These are phyloP conservation scores for Elaphurus davidianus DNA, from an alignment of 2,113 vertebrate genomes.

Conservation along the genomic window DNA sequence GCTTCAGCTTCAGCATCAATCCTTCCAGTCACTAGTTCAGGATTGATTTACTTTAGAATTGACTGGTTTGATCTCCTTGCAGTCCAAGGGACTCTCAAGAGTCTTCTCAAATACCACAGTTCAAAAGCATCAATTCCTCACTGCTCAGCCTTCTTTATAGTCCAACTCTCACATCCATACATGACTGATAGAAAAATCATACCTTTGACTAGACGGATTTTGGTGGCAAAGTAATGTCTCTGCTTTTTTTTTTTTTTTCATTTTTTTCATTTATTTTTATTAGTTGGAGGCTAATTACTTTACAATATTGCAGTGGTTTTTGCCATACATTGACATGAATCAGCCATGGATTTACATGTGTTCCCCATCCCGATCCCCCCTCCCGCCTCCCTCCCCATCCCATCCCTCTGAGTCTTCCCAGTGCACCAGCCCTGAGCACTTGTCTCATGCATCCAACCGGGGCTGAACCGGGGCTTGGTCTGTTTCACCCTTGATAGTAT, in stretches of 20 bases:
- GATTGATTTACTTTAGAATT: background rate
- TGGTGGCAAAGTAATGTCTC: background rate
- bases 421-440: too few relatives aligned
- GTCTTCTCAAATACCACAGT: background rate
- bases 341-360: too few relatives aligned
- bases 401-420: too few relatives aligned
- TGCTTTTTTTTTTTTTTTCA: background rate
- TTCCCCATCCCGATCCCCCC: too few relatives aligned
- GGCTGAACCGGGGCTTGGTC: too few relatives aligned
- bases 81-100: background rate
- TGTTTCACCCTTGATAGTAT: too few relatives aligned
- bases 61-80: background rate
- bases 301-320: too few relatives aligned
- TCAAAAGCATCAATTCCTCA: background rate
- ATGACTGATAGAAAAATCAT: background rate
- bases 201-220: background rate
- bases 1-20: background rate
- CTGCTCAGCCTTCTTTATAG: background rate
- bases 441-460: too few relatives aligned
- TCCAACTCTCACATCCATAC: background rate
- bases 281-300: too few relatives aligned
- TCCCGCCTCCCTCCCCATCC: too few relatives aligned
- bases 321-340: too few relatives aligned
- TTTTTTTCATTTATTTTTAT: too few relatives aligned
- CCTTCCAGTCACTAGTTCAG: background rate